These are phyloP conservation scores for Dasysyrphus tricinctus DNA, from an alignment of 2,888 invertebrate genomes.

Conservation along the genomic window DNA sequence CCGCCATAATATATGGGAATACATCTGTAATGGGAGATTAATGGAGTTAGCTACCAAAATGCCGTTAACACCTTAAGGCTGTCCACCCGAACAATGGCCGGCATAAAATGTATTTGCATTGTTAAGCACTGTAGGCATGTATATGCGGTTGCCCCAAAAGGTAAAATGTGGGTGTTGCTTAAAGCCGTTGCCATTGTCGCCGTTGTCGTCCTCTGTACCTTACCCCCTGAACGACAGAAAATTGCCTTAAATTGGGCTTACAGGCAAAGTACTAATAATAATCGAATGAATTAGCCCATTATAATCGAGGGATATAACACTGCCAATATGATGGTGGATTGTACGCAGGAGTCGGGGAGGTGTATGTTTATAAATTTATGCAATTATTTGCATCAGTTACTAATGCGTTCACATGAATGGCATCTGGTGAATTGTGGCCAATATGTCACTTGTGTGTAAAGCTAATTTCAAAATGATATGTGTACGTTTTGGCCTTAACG, in stretches of 20 bases:
- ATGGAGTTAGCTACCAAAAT: constrained; percentile 34
- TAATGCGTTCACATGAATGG: constrained; percentile 25
- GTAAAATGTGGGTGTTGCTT: neutral
- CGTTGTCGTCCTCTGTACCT: neutral
- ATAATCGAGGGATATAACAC: constrained; percentile 11
- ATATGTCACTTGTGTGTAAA: constrained; percentile 12
- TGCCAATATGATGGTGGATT: neutral
- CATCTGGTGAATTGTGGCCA: constrained; percentile 20
- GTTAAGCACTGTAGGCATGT: neutral
- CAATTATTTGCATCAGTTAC: constrained; percentile 55
- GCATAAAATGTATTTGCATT: constrained; percentile 19
- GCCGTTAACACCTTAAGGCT: constrained; percentile 39
- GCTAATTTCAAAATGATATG: constrained; percentile 17
- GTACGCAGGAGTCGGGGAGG: neutral
- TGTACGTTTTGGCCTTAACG: neutral
- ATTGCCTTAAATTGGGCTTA: constrained; percentile 28
- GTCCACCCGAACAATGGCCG: constrained; percentile 6
- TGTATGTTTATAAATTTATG: constrained; percentile 49
- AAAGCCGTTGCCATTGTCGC: neutral
- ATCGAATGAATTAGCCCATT: constrained; percentile 38
- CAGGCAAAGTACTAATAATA: constrained; percentile 47
- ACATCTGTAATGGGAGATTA: constrained; percentile 53
- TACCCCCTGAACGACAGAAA: neutral
- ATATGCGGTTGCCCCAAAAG: neutral
- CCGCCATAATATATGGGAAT: constrained; percentile 10